Conservation (phyloP, 2,113 vertebrate species). For the Macquaria ambigua region DNA sequence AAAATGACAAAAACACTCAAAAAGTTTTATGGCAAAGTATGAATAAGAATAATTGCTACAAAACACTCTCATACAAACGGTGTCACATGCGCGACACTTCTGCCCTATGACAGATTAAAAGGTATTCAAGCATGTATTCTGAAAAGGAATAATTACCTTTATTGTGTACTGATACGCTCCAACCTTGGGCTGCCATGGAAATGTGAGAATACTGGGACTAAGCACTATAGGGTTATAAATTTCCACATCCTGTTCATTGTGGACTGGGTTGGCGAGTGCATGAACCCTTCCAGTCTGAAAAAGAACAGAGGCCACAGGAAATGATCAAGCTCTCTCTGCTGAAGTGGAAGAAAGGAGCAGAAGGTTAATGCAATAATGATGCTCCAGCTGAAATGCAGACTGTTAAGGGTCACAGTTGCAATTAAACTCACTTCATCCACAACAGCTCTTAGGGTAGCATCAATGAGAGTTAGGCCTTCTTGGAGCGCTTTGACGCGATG, state of each 20-base stretch:
- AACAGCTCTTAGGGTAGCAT: constrained; percentile 88
- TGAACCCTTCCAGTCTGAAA: constrained; percentile 89
- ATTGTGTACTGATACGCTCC: constrained; percentile 94
- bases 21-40: background rate
- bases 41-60: background rate
- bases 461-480: constrained; percentile 88
- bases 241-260: constrained; percentile 95
- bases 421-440: constrained; percentile 88
- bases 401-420: background rate
- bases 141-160: constrained; percentile 84
- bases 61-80: constrained; percentile 7
- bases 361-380: constrained; percentile 15
- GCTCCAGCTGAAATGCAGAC: background rate
- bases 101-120: background rate
- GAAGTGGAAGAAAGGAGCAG: background rate
- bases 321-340: constrained; percentile 6
- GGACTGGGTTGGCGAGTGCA: constrained; percentile 85
- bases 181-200: constrained; percentile 96
- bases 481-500: constrained; percentile 87
- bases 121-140: background rate
- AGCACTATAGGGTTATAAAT: constrained; percentile 93
- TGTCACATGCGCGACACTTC: background rate
- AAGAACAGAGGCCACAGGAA: constrained; percentile 36
- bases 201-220: constrained; percentile 90
- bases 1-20: background rate